phyloP scores from a whole-genome alignment of 2,113 vertebrate species.

The Anas platyrhynchos region DNA sequence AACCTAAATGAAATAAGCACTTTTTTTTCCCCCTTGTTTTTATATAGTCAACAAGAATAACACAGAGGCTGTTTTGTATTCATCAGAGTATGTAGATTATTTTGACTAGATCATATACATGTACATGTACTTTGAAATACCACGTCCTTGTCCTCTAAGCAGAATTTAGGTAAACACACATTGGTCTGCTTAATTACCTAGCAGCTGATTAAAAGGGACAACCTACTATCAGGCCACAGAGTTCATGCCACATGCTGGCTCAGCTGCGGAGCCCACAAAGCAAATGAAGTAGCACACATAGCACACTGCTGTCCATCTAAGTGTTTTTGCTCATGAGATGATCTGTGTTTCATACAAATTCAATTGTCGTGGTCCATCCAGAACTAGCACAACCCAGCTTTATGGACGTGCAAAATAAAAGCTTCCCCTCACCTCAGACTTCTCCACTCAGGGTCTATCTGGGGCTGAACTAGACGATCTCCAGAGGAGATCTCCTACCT shows the following conservation, averaged over 20 bases:
- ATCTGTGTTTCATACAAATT: neutral
- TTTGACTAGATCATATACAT: neutral
- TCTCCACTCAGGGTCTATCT: no score
- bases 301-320: no score
- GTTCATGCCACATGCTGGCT: neutral
- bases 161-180: constrained; percentile 1
- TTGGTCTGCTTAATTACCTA: neutral
- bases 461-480: no score
- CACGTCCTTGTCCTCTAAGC: neutral
- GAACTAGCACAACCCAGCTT: neutral
- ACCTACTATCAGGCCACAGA: neutral
- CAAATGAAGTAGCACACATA: neutral
- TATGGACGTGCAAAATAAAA: neutral
- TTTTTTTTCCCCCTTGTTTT: neutral
- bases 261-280: neutral
- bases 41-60: neutral
- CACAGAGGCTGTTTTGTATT: neutral
- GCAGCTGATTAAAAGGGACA: neutral
- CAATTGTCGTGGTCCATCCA: neutral
- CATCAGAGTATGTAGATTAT: neutral
- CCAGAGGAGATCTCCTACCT: neutral
- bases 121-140: neutral
- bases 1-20: neutral
- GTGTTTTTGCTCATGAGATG: no score
- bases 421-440: no score